Evolutionary conservation across 1,140 invertebrate genomes (phyloP).

Genomic region (Nymphalis io): DNA sequence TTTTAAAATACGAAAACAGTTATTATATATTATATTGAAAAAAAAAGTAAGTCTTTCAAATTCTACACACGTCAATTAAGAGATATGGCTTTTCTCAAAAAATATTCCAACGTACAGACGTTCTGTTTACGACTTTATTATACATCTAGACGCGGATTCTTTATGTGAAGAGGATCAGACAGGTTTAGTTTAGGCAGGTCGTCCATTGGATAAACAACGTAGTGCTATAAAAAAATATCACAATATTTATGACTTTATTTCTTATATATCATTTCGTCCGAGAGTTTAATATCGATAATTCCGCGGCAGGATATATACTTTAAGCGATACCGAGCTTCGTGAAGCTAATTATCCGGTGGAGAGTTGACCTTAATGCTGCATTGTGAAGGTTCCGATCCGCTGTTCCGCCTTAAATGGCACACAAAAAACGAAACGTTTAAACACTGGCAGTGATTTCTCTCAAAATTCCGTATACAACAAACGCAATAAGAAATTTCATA

Average conservation of each 20-base stretch:
- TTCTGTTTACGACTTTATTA: constrained; percentile 39
- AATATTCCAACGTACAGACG: constrained; percentile 34
- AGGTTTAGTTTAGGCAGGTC: constrained; percentile 12
- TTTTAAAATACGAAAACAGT: constrained; percentile 3
- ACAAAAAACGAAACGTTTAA: constrained; percentile 22
- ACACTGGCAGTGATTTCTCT: constrained; percentile 24
- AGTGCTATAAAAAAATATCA: neutral
- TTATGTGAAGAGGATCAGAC: constrained; percentile 28
- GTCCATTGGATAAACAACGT: neutral
- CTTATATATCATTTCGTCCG: neutral
- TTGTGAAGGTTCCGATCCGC: constrained; percentile 23
- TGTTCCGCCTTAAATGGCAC: constrained; percentile 23
- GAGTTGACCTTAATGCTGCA: constrained; percentile 14
- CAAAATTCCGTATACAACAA: constrained; percentile 24
- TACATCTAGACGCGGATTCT: constrained; percentile 36
- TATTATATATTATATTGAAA: constrained; percentile 8
- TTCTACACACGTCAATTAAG: constrained; percentile 38
- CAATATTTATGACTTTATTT: neutral
- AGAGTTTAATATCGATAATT: neutral
- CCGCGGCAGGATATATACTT: neutral
- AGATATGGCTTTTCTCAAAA: constrained; percentile 34
- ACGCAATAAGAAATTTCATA: constrained; percentile 1
- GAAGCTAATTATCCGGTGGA: neutral
- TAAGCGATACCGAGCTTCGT: constrained; percentile 11
- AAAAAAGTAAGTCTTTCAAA: constrained; percentile 16